phyloP scores from a whole-genome alignment of 2,888 invertebrate species.

The Philereme vetulata region DNA sequence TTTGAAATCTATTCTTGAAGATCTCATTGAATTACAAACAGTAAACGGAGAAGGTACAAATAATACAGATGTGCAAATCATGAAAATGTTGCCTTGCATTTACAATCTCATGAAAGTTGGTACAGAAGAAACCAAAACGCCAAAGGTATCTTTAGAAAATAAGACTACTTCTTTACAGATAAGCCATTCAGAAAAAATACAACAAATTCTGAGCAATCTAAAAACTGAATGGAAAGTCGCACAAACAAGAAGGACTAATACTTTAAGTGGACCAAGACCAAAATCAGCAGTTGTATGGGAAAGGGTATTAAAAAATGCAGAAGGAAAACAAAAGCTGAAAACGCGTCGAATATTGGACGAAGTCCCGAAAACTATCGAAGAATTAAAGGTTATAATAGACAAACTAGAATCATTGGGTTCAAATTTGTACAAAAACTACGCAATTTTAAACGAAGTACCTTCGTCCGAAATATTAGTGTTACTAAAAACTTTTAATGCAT shows the following conservation, averaged over 20 bases:
- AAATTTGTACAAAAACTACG: conserved; percentile 57
- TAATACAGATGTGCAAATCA: conserved; percentile 51
- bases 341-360: conserved; percentile 50
- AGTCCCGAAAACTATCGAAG: conserved; percentile 50
- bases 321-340: conserved; percentile 38
- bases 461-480: conserved; percentile 55
- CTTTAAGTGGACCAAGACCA: conserved; percentile 44
- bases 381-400: conserved; percentile 54
- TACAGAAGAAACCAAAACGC: conserved; percentile 2
- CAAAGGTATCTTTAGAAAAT: conserved; percentile 22
- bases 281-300: conserved; percentile 70
- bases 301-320: conserved; percentile 59
- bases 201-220: conserved; percentile 54
- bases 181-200: conserved; percentile 48
- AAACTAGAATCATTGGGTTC: conserved; percentile 48
- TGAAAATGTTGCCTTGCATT: conserved; percentile 68
- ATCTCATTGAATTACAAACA: conserved; percentile 64
- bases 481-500: conserved; percentile 59
- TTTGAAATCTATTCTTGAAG: conserved; percentile 67
- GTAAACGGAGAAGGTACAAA: conserved; percentile 46
- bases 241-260: conserved; percentile 49
- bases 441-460: conserved; percentile 49
- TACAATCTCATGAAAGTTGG: conserved; percentile 54
- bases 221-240: conserved; percentile 52
- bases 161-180: conserved; percentile 17